Conservation (phyloP, 2,113 vertebrate genomes). For the Noctilio leporinus region DNA sequence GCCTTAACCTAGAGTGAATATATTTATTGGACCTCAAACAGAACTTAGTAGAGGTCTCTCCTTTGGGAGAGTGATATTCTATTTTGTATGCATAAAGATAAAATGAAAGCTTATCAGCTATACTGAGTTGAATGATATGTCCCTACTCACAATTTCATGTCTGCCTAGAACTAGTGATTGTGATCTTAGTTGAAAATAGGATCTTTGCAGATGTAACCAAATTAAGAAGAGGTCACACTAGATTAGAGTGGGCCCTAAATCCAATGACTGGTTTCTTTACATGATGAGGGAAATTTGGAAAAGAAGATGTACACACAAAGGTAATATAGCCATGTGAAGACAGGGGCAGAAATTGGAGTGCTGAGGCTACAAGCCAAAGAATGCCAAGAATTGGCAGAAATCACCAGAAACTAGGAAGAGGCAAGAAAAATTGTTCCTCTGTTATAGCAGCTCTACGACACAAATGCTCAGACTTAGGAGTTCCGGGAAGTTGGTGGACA, state of each 20-base stretch:
- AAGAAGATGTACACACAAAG: background rate
- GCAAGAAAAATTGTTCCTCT: background rate
- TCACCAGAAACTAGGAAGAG: background rate
- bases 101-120: background rate
- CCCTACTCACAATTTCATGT: background rate
- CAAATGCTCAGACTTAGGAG: background rate
- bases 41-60: background rate
- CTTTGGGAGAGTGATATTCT: background rate
- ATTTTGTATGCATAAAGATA: background rate
- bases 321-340: background rate
- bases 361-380: background rate
- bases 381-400: background rate
- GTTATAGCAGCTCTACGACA: background rate
- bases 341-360: background rate
- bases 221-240: background rate
- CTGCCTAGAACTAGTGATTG: background rate
- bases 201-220: background rate
- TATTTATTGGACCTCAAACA: background rate
- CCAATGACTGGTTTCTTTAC: background rate
- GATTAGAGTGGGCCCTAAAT: no score
- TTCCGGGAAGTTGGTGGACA: background rate
- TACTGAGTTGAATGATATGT: background rate
- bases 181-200: background rate
- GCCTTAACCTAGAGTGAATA: background rate
- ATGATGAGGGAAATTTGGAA: no score